Conservation (phyloP, 2,113 vertebrate species). For the Rhinoptilus africanus region DNA sequence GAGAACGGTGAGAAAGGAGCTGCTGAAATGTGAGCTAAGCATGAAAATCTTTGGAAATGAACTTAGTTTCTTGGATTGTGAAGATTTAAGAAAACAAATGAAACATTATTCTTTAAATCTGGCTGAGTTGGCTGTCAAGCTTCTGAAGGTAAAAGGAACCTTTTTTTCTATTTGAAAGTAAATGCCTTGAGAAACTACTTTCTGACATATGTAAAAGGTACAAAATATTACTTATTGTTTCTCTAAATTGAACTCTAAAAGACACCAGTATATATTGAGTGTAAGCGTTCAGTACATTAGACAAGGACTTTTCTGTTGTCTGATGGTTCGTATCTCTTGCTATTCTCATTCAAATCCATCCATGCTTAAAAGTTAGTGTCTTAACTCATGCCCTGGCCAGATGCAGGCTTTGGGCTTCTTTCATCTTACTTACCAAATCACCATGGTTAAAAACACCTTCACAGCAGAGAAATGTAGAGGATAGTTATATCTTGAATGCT, state of each 20-base stretch:
- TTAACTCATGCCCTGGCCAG: not conserved
- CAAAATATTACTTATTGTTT: not conserved
- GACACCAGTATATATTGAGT: not conserved
- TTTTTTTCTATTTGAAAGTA: not conserved
- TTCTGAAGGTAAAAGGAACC: conserved; percentile 80
- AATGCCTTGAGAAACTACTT: not conserved
- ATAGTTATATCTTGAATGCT: not conserved
- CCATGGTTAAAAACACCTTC: not conserved
- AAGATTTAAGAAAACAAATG: conserved; percentile 66
- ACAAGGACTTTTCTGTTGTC: not conserved
- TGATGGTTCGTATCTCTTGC: not conserved
- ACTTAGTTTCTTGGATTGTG: conserved; percentile 78
- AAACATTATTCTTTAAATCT: conserved; percentile 75
- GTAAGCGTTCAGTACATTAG: not conserved
- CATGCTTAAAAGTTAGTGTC: not conserved
- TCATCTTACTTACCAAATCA: not conserved
- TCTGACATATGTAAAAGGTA: not conserved
- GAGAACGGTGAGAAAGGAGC: not conserved
- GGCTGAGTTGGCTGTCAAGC: conserved; percentile 76
- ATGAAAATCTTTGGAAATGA: conserved; percentile 86
- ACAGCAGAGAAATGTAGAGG: not conserved
- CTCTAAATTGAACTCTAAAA: not conserved
- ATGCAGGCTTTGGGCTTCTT: not conserved
- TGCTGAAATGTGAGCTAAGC: conserved; percentile 73
- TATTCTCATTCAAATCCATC: not conserved